Evolutionary conservation across 2,888 invertebrate genomes (phyloP), one percentile per base, ranked within the genome.

Genomic region (Cephus pygmeus): DNA sequence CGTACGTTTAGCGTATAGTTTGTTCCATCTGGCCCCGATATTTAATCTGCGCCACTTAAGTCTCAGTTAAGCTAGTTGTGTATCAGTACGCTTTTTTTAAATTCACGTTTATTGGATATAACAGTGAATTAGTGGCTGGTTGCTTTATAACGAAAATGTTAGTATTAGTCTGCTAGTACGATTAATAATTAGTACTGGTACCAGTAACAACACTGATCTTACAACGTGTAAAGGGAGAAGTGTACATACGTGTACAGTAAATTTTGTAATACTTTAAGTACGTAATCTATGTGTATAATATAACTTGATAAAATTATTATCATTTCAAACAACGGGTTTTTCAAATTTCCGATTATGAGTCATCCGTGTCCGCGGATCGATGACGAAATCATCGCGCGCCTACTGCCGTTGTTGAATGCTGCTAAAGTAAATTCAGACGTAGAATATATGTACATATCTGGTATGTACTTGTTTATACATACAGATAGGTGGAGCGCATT

Each of bases 1-100:
- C 76, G 12, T 68, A 69, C 75, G 33, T 73, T 76, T 76, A 56
- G 56, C 23, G 76, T 36, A 76, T 35, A 76, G 74, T 40, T 69
- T 73, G 73, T 77, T 79, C 76, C 80, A 80, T 79, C 73, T 78
- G 79, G 78, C 77, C 79, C 81, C 71, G 79, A 79, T 83, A 81
- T 84, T 81, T 81, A 82, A 83, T 83, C 79, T 78, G 56, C 74
- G 73, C 76, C 82, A 81, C 81, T 79, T 80, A 79, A 81, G 80
- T 68, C 31, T 73, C 74, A 81, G 81, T 82, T 82, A 79, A 81
- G 78, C 75, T 74, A 68, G 77, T 79, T 80, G 23, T 34, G 71
- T 23, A 56, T 31, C 71, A 34, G 71, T 33, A 71, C 71, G 71
- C 31, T 34, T 71, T 71, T 71, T 71, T 34, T 31, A 71, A 71